phyloP scores from a whole-genome alignment of 2,113 vertebrate genomes.

The Axis porcinus region DNA sequence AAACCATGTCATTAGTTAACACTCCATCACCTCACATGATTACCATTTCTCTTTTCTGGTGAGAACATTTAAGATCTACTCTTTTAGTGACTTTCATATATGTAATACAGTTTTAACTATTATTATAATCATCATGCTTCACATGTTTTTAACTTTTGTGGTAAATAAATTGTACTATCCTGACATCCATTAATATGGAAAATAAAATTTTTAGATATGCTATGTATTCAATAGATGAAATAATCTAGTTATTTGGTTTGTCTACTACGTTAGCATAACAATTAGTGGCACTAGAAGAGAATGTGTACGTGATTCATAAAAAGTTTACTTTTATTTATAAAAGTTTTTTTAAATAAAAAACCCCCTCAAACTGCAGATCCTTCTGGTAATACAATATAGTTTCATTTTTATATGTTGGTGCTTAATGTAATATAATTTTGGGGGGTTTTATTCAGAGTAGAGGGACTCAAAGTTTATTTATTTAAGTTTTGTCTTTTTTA shows the following conservation, averaged over 20 bases:
- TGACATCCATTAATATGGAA: background rate
- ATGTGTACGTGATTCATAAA: background rate
- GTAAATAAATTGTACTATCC: background rate
- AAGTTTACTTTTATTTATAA: background rate
- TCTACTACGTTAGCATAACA: background rate
- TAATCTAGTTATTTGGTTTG: background rate
- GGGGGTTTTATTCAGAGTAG: background rate
- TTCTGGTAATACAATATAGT: background rate
- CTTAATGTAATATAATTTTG: background rate
- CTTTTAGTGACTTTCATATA: background rate
- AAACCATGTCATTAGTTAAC: background rate
- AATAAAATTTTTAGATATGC: background rate
- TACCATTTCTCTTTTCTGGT: background rate
- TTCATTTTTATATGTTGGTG: background rate
- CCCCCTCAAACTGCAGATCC: background rate
- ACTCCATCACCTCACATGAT: background rate
- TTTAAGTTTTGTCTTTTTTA: background rate
- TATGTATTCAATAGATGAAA: background rate
- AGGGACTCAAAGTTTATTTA: background rate
- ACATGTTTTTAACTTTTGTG: background rate
- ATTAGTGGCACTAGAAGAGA: background rate
- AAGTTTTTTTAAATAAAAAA: background rate
- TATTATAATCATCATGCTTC: background rate
- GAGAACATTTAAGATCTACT: background rate
- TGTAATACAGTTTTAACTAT: background rate